A percentile compares a stretch with the other conserved stretches of the same genome.
These are phyloP conservation scores for Drosophila leonis DNA, from an alignment of 2,888 invertebrate species.

Conservation along the genomic window DNA sequence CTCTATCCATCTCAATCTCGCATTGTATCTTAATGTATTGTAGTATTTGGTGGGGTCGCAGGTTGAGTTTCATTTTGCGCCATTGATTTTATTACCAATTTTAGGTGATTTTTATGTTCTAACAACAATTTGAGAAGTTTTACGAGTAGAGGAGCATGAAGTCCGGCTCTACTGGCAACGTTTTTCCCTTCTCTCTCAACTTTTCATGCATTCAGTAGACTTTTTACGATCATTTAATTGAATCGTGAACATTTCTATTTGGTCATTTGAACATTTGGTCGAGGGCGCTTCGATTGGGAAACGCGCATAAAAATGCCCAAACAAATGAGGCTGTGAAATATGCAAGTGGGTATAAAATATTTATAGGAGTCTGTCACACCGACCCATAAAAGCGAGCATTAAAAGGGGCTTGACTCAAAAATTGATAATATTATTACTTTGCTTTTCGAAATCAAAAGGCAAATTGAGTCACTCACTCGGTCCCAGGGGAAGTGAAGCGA, in stretches of 20 bases:
- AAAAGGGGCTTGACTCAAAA: constrained; percentile 22
- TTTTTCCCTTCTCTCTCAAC: constrained; percentile 26
- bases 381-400: constrained; percentile 37
- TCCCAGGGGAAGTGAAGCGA: constrained; percentile 23
- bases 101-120: constrained; percentile 81
- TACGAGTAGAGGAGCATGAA: constrained; percentile 54
- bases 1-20: not conserved
- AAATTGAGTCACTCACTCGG: constrained; percentile 43
- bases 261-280: constrained; percentile 42
- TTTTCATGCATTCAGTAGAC: constrained; percentile 46
- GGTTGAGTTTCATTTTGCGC: constrained; percentile 49
- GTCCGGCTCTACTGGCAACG: constrained; percentile 30
- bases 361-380: constrained; percentile 31
- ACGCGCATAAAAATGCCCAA: constrained; percentile 43
- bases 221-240: constrained; percentile 78
- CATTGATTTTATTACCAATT: constrained; percentile 69
- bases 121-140: constrained; percentile 72
- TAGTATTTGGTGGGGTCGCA: constrained; percentile 15
- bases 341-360: constrained; percentile 52
- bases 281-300: constrained; percentile 49
- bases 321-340: constrained; percentile 70
- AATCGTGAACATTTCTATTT: constrained; percentile 74
- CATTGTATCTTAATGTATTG: not conserved
- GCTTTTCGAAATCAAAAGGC: constrained; percentile 10
- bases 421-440: constrained; percentile 24